These are phyloP conservation scores for Heliothis subflexa DNA, from an alignment of 1,140 invertebrate species.

Conservation along the genomic window DNA sequence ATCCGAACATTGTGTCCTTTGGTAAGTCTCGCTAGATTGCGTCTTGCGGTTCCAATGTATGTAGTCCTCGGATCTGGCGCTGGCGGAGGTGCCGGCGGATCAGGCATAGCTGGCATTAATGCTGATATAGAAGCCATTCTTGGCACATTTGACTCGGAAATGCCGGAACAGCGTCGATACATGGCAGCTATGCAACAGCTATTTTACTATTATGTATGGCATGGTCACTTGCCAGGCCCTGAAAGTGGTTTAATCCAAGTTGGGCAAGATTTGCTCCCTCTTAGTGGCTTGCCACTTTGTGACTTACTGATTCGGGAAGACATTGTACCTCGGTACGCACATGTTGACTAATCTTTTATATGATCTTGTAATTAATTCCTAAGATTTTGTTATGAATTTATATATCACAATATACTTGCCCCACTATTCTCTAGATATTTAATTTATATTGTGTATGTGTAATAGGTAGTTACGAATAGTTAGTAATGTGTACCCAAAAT, in stretches of 20 bases:
- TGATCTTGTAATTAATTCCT: neutral
- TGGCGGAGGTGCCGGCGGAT: conserved; percentile 61
- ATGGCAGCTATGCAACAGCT: conserved; percentile 92
- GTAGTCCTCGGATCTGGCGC: conserved; percentile 87
- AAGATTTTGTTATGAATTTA: conserved; percentile 18
- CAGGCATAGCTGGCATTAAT: conserved; percentile 65
- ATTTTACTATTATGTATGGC: conserved; percentile 93
- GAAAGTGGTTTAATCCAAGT: conserved; percentile 88
- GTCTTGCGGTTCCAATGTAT: conserved; percentile 90
- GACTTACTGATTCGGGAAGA: conserved; percentile 91
- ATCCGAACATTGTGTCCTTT: conserved; percentile 93
- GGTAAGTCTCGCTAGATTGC: conserved; percentile 87
- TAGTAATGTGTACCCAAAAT: neutral
- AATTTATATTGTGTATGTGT: conserved; percentile 48
- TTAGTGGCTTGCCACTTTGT: conserved; percentile 89
- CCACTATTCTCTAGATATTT: conserved; percentile 46
- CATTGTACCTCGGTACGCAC: conserved; percentile 90
- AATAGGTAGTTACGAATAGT: conserved; percentile 2
- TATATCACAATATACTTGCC: conserved; percentile 21
- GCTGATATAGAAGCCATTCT: conserved; percentile 90
- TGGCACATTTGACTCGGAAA: conserved; percentile 90
- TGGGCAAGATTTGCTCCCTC: conserved; percentile 89
- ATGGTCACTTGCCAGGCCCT: conserved; percentile 88
- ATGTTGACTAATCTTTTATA: conserved; percentile 72
- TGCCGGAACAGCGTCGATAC: conserved; percentile 90